Base-by-base conservation (phyloP, 2,888 invertebrate species). In the Hydroisotoma schaefferi region DNA sequence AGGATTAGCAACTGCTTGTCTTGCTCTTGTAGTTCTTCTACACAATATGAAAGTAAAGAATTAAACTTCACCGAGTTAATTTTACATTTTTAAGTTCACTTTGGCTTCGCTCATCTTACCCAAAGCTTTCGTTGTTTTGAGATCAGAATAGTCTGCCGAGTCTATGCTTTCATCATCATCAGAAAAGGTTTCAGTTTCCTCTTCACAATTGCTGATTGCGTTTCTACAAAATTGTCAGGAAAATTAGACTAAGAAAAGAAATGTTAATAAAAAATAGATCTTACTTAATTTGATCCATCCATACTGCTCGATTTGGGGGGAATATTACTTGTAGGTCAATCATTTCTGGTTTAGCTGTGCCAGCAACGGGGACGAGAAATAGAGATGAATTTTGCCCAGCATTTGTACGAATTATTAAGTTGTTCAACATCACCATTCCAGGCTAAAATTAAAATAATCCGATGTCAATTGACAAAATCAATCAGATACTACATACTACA, bases 261-360 rank as follows among this genome's bases (percentile, higher is more conserved):
- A 47, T 26, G 20, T 47, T 26, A 47, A 12, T 15, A 6, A 18
- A 18, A 15, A 23, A 47, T 25, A 8, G n/a, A n/a, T n/a, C 60
- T 69, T 73, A 86, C 82, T 91, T 83, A 73, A 95, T 87, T 38
- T 88, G 85, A 74, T 87, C 86, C 75, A 94, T 91, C 95, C 95
- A 95, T 12, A 84, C 80, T 74, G 88, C 87, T 75, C 92, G 89
- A 74, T 94, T 93, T 77, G 91, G 90, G 28, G 92, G 92, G 74
- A 90, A 89, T 26, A 87, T 85, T 65, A 83, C 82, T 75, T 94
- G 86, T 55, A 97, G 80, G 76, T 95, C 95, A 76, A 94, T 95
- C 94, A 97, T 95, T 80, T 95, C 95, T 0, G 94, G 94, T 75
- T 89, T 90, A 3, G 86, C 83, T 4, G 92, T 90, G 75, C 92